Conservation (phyloP, 2,113 vertebrate genomes). For the Urocolius indicus region DNA sequence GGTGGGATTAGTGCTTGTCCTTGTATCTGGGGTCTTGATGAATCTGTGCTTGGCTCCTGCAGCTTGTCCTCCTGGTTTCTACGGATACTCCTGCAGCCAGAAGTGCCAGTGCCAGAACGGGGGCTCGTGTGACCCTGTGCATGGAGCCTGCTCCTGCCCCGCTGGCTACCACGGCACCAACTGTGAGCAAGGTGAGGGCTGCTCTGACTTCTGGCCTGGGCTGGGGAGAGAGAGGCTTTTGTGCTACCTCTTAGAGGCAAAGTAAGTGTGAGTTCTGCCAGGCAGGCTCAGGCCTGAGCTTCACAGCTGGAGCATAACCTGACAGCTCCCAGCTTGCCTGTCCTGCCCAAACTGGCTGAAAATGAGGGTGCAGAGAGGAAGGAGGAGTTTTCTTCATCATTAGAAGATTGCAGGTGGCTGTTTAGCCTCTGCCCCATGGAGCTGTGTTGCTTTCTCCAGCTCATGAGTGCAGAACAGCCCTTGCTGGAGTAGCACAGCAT, state of each 20-base stretch:
- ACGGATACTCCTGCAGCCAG: slow-evolving; percentile 77
- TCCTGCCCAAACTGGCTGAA: neutral
- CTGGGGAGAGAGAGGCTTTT: neutral
- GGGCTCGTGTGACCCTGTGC: slow-evolving; percentile 77
- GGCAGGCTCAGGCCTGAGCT: neutral
- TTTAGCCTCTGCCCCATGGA: neutral
- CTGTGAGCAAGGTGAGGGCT: slow-evolving; percentile 79
- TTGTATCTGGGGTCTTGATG: neutral
- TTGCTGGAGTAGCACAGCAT: neutral
- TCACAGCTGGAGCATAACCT: neutral
- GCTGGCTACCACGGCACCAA: slow-evolving; percentile 78
- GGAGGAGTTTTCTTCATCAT: neutral
- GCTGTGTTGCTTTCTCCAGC: neutral
- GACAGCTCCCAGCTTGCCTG: neutral
- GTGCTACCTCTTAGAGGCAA: accelerated
- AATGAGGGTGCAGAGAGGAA: neutral
- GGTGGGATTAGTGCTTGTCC: neutral
- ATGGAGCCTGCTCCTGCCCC: slow-evolving; percentile 79
- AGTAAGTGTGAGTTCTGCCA: neutral
- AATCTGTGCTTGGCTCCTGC: neutral
- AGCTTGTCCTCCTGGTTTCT: slow-evolving; percentile 80
- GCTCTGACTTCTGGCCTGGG: accelerated
- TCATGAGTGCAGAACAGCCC: accelerated
- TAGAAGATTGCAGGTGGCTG: neutral
- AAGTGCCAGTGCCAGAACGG: slow-evolving; percentile 80